Evolutionary conservation across 2,797 vertebrate species (phyloP).

Genomic region (Rhyacichthys aspro): DNA sequence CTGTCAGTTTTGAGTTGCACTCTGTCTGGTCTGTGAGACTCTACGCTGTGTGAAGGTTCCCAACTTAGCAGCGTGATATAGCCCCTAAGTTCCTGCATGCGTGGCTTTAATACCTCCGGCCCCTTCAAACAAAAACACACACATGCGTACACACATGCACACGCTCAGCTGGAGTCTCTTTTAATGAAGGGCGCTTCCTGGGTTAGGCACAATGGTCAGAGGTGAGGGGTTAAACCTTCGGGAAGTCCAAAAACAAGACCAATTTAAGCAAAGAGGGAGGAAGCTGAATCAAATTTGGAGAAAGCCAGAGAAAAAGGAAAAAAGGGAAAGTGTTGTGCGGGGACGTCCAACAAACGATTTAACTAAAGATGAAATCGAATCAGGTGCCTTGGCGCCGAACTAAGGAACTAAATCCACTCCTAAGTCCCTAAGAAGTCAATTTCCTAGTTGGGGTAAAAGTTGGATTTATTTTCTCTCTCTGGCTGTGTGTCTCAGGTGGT

Average conservation of each 20-base stretch:
- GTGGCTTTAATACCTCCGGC: conserved; percentile 61
- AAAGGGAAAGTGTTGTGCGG: conserved; percentile 23
- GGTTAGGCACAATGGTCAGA: conserved; percentile 59
- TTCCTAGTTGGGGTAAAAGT: conserved; percentile 44
- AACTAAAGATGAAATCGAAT: conserved; percentile 60
- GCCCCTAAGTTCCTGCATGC: conserved; percentile 57
- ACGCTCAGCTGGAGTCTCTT: conserved; percentile 70
- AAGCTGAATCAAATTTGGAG: conserved; percentile 14
- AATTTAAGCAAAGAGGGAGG: conserved; percentile 41
- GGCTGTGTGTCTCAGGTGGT: conserved; percentile 57
- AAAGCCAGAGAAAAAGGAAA: conserved; percentile 25
- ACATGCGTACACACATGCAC: conserved; percentile 9
- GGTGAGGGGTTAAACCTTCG: conserved; percentile 74
- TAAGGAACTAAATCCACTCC: conserved; percentile 61
- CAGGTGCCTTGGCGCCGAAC: conserved; percentile 53
- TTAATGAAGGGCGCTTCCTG: conserved; percentile 72
- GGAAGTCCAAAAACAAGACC: conserved; percentile 68
- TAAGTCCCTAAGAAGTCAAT: conserved; percentile 62
- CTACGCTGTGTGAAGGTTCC: conserved; percentile 35
- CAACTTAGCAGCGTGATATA: conserved; percentile 60
- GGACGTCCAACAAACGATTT: conserved; percentile 44
- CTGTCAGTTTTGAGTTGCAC: conserved; percentile 35
- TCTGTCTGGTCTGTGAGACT: conserved; percentile 13
- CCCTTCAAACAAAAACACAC: conserved; percentile 52
- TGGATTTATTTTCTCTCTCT: conserved; percentile 38